Percentiles rank a stretch among this genome's conserved stretches.
Evolutionary conservation across 23 tunicate species (phyloP).

Genomic region (Ciona savignyi): DNA sequence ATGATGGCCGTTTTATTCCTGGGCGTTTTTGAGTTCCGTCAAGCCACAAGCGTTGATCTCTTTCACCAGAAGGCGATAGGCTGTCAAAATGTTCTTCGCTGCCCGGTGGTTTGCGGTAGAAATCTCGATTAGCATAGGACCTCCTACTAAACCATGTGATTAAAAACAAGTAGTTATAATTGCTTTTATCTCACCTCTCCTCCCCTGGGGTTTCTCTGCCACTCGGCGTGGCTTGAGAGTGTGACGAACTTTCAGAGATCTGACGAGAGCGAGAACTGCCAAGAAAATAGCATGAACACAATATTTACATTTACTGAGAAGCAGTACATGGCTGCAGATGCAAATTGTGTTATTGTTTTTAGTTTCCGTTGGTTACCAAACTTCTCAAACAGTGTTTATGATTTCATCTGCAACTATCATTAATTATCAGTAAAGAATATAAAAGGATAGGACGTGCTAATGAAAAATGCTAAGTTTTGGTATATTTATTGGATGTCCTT

Average conservation of each 20-base stretch:
- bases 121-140: background rate
- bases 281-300: background rate
- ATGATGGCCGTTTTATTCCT: slow-evolving; percentile 45
- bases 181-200: slow-evolving; percentile 17
- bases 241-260: slow-evolving; percentile 63
- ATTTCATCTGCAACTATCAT: no score
- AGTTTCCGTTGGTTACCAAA: no score
- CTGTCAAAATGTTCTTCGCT: slow-evolving; percentile 18
- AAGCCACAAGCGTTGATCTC: slow-evolving; percentile 61
- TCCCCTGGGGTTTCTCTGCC: slow-evolving; percentile 42
- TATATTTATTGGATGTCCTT: no score
- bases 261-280: slow-evolving; percentile 32
- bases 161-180: background rate
- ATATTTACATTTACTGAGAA: no score
- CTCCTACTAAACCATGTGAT: no score
- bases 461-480: no score
- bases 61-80: slow-evolving; percentile 32
- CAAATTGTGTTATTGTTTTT: no score
- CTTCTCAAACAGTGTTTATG: no score
- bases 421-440: no score
- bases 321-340: no score
- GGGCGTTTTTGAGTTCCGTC: slow-evolving; percentile 41
- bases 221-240: slow-evolving; percentile 27
- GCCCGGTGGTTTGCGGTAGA: background rate
- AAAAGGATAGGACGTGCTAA: no score